Conservation (phyloP, 2,797 vertebrate species). For the Melanotaenia maccullochi region DNA sequence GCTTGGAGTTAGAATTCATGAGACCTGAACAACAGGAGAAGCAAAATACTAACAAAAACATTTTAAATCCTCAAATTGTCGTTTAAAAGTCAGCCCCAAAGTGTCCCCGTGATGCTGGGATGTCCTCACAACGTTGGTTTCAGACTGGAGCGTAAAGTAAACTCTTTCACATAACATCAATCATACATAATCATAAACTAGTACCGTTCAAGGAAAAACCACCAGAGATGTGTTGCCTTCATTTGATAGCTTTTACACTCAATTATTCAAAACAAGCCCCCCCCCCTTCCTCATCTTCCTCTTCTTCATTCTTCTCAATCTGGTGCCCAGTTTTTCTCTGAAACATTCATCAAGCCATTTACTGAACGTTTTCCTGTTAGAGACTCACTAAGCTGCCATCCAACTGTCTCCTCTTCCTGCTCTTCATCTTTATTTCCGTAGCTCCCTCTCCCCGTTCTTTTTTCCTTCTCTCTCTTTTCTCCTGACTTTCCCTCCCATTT, state of each 20-base stretch:
- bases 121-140: not conserved
- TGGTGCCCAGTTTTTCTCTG: slow-evolving; percentile 30
- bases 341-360: slow-evolving; percentile 73
- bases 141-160: not conserved
- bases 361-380: slow-evolving; percentile 52
- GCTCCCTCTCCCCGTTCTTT: not conserved
- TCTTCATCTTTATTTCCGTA: slow-evolving; percentile 40
- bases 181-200: not conserved
- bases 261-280: slow-evolving; percentile 58
- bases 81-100: not conserved
- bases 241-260: slow-evolving; percentile 43
- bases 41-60: no score
- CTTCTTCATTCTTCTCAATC: slow-evolving; percentile 11
- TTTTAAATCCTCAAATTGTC: not conserved
- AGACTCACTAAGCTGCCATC: slow-evolving; percentile 32
- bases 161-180: not conserved
- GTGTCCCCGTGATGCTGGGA: not conserved
- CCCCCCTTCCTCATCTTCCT: slow-evolving; percentile 5
- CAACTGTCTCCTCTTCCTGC: slow-evolving; percentile 13
- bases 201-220: slow-evolving; percentile 14
- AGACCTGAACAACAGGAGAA: not conserved
- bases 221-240: slow-evolving; percentile 8
- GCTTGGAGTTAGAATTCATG: not conserved
- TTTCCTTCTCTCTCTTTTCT: slow-evolving; percentile 4
- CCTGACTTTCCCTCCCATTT: no score